These are phyloP conservation scores for Triops longicaudatus DNA, from an alignment of 1,140 invertebrate species.

Conservation along the genomic window DNA sequence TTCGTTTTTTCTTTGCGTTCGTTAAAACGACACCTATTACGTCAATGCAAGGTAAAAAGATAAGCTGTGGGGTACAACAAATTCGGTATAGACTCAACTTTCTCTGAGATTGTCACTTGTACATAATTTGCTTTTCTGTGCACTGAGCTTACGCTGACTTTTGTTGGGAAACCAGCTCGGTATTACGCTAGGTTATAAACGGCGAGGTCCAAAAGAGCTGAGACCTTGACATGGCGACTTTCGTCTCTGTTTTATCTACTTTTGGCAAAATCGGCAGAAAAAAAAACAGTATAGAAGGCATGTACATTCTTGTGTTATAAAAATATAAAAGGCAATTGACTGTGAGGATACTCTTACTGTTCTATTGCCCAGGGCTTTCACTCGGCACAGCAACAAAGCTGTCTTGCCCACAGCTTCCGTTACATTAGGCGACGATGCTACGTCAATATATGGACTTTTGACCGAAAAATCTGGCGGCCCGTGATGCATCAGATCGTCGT, in stretches of 20 bases:
- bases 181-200: no score
- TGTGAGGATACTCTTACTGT: constrained; percentile 51
- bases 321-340: background rate
- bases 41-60: no score
- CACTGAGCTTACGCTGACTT: no score
- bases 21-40: no score
- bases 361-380: constrained; percentile 66
- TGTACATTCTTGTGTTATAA: background rate
- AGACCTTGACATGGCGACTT: background rate
- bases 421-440: constrained; percentile 59
- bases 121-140: no score
- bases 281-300: background rate
- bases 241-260: background rate
- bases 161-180: no score
- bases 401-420: constrained; percentile 69
- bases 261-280: background rate
- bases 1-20: no score
- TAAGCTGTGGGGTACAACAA: no score
- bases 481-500: background rate
- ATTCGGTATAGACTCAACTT: no score
- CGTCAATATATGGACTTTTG: constrained; percentile 23
- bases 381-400: constrained; percentile 64
- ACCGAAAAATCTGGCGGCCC: constrained; percentile 16
- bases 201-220: background rate
- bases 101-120: no score